Conservation (phyloP, 2,113 vertebrate genomes). For the Tetraodon nigroviridis region DNA sequence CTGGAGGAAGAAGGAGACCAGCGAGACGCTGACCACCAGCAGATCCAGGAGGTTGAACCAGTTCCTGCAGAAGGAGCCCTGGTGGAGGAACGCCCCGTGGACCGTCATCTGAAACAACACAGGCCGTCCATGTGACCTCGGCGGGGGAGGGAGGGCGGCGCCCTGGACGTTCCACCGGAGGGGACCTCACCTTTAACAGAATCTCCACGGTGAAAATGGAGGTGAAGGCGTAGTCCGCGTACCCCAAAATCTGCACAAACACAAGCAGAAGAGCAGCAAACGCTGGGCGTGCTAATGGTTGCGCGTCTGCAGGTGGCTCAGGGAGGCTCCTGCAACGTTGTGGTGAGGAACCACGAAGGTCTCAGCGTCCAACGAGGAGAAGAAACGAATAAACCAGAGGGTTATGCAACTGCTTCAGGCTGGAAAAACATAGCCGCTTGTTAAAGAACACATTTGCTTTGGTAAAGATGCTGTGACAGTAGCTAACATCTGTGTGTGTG, state of each 20-base stretch:
- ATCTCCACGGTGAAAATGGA: slow-evolving; percentile 93
- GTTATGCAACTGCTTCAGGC: too few species aligned
- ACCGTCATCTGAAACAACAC: slow-evolving; percentile 79
- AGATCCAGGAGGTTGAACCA: slow-evolving; percentile 92
- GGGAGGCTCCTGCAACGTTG: too few species aligned
- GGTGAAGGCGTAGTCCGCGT: slow-evolving; percentile 91
- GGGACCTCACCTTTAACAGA: slow-evolving; percentile 79
- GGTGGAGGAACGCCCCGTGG: slow-evolving; percentile 88
- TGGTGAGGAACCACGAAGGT: too few species aligned
- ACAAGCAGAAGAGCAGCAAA: background rate
- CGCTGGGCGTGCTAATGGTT: too few species aligned
- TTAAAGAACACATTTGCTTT: too few species aligned
- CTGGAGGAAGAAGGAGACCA: slow-evolving; percentile 91
- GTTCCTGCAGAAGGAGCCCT: slow-evolving; percentile 91
- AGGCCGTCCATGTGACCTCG: background rate
- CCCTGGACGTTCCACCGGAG: fast-evolving
- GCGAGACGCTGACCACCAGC: slow-evolving; percentile 89
- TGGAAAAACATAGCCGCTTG: too few species aligned
- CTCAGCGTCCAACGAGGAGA: too few species aligned
- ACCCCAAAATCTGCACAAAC: slow-evolving; percentile 80
- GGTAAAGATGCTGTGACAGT: background rate
- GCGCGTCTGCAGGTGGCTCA: too few species aligned
- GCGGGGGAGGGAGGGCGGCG: background rate
- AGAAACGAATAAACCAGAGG: too few species aligned
- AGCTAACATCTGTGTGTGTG: background rate